Conservation (phyloP, 2,113 vertebrate genomes). For the Coptodon rendalli region DNA sequence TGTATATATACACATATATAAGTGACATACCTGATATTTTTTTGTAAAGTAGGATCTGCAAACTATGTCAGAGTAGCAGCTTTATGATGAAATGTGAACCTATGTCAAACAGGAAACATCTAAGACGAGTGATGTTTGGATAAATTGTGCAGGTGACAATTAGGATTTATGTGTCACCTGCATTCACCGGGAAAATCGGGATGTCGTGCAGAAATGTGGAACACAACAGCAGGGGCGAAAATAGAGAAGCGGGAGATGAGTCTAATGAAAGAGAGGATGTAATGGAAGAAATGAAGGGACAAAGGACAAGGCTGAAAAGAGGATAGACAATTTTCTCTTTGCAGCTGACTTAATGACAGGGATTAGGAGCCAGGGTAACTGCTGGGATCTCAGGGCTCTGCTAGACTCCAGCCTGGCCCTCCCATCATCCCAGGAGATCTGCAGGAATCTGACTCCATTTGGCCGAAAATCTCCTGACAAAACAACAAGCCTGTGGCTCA, state of each 20-base stretch:
- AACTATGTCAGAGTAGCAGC: not conserved
- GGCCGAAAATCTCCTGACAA: constrained; percentile 59
- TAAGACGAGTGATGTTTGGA: not conserved
- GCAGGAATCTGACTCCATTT: constrained; percentile 65
- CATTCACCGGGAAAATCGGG: not conserved
- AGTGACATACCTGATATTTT: not conserved
- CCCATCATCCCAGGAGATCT: constrained; percentile 58
- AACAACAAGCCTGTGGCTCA: constrained; percentile 59
- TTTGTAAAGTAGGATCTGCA: not conserved
- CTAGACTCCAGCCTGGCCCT: constrained; percentile 20
- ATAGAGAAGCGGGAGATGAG: constrained; percentile 42
- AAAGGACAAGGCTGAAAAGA: constrained; percentile 63
- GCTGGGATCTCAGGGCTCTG: constrained; percentile 51
- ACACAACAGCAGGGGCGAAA: constrained; percentile 43
- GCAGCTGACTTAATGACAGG: constrained; percentile 63
- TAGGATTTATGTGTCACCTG: constrained; percentile 1
- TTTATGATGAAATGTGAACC: not conserved
- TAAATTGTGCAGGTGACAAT: not conserved
- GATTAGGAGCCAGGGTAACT: constrained; percentile 55
- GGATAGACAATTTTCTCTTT: constrained; percentile 23
- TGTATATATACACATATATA: not conserved
- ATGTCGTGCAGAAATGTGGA: constrained; percentile 7
- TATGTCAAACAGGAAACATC: not conserved
- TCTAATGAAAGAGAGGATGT: constrained; percentile 57
- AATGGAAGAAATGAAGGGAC: constrained; percentile 35